Evolutionary conservation across 2,888 invertebrate genomes (phyloP), one percentile per base, ranked within the genome.

Genomic region (Pocota personata): DNA sequence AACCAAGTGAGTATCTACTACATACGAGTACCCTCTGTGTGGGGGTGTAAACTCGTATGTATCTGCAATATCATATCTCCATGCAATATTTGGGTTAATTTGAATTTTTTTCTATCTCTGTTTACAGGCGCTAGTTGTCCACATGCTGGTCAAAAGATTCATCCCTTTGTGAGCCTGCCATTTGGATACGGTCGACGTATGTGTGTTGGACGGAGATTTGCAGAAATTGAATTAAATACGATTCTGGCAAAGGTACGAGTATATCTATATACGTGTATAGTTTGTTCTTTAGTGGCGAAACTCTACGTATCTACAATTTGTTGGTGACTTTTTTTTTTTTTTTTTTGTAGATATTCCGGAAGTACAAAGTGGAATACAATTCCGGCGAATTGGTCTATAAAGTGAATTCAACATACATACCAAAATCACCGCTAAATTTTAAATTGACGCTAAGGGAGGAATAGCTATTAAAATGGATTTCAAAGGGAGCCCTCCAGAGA

Each of bases 201-300:
- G 93, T 96, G 96, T 91, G 93, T 96, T 89, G 97, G 97, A 60
- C 94, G 96, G 89, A 93, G 97, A 89, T 96, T 97, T 91, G 97
- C 97, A 16, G 97, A 97, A 92, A 95, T 95, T 62, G 97, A 97
- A 92, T 92, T 97, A 88, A 95, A 96, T 89, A 94, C 95, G 87
- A 91, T 96, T 88, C 90, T 96, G 57, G 95, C 96, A n/a, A 96
- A 96, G 94, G 96, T 96, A 92, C 79, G 35, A 16, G 19, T 12
- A 2, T 4, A 8, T 32, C 27, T 37, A 1, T 48, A 57, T 8
- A 12, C 8, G 14, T 24, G 24, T 4, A 8, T 7, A 6, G 14
- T 16, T 30, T 7, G 10, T 6, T 24, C n/a, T 3, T 32, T 10
- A 32, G 1, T 37, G 10, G 14, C n/a, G 16, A 1, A 2, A 24